These are phyloP conservation scores for Uropsilus gracilis DNA, from an alignment of 2,113 vertebrate species.

Conservation along the genomic window DNA sequence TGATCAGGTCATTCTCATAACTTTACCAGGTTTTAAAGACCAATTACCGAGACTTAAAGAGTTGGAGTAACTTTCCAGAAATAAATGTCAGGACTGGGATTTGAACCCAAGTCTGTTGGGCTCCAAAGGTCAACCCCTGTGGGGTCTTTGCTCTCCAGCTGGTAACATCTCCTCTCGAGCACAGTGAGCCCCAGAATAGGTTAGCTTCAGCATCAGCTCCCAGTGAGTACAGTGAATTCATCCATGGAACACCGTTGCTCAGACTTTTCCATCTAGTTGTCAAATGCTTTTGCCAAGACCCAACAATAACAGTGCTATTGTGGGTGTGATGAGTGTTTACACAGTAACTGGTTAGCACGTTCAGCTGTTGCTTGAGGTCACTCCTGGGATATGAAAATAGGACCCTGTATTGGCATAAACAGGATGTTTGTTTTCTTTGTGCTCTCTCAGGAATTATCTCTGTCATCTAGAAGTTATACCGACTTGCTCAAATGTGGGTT, in stretches of 20 bases:
- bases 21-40: constrained; percentile 3
- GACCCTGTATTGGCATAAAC: constrained; percentile 54
- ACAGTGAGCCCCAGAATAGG: background rate
- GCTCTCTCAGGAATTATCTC: constrained; percentile 54
- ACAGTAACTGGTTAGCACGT: constrained; percentile 62
- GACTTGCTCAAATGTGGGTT: constrained; percentile 48
- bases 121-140: background rate
- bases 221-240: background rate
- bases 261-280: constrained; percentile 63
- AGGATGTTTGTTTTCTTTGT: constrained; percentile 71
- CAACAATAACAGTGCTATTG: constrained; percentile 65
- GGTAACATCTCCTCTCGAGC: background rate
- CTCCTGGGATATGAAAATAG: constrained; percentile 69
- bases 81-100: background rate
- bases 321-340: constrained; percentile 74
- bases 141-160: background rate
- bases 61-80: background rate
- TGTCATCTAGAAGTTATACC: constrained; percentile 45
- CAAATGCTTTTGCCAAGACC: constrained; percentile 70
- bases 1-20: constrained; percentile 33
- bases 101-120: constrained; percentile 13
- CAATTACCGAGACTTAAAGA: background rate
- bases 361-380: constrained; percentile 76
- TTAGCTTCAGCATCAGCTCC: constrained; percentile 19
- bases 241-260: background rate